phyloP scores from a whole-genome alignment of 1,140 invertebrate species.

The Zaprionus camerounensis region DNA sequence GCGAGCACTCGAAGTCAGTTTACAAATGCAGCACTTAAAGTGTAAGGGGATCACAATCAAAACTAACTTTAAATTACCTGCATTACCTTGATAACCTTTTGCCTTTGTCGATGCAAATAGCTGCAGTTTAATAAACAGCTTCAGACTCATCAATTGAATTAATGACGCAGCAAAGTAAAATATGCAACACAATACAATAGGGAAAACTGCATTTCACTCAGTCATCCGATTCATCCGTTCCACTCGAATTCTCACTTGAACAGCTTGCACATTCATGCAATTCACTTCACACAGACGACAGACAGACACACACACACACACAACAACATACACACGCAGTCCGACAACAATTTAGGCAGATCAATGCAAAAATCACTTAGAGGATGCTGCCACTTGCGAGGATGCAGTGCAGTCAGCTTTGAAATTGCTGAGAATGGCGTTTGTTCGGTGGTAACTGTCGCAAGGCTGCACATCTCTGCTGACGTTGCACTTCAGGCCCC shows the following conservation, averaged over 20 bases:
- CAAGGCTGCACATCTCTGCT: constrained; percentile 50
- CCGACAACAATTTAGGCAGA: constrained; percentile 55
- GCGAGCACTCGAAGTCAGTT: background rate
- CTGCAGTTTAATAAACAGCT: constrained; percentile 46
- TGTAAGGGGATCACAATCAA: constrained; percentile 25
- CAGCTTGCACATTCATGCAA: constrained; percentile 71
- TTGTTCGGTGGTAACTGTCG: constrained; percentile 58
- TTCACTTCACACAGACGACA: constrained; percentile 58
- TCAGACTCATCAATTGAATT: constrained; percentile 54
- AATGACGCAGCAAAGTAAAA: constrained; percentile 73
- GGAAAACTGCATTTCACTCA: constrained; percentile 44
- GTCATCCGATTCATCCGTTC: constrained; percentile 29
- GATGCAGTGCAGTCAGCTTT: constrained; percentile 59
- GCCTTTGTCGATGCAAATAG: background rate
- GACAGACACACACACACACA: constrained; percentile 11
- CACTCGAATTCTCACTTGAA: constrained; percentile 66
- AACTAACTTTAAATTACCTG: constrained; percentile 26
- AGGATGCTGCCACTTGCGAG: constrained; percentile 19
- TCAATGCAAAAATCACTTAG: constrained; percentile 70
- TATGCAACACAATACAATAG: constrained; percentile 52
- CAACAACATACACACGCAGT: background rate
- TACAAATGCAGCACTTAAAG: too few species aligned
- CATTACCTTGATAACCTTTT: constrained; percentile 12
- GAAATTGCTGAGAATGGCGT: constrained; percentile 67
- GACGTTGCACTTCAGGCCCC: constrained; percentile 56